Percentiles rank a stretch among this genome's conserved stretches.
Conservation (phyloP, 2,113 vertebrate species). For the Pitta sordida region DNA sequence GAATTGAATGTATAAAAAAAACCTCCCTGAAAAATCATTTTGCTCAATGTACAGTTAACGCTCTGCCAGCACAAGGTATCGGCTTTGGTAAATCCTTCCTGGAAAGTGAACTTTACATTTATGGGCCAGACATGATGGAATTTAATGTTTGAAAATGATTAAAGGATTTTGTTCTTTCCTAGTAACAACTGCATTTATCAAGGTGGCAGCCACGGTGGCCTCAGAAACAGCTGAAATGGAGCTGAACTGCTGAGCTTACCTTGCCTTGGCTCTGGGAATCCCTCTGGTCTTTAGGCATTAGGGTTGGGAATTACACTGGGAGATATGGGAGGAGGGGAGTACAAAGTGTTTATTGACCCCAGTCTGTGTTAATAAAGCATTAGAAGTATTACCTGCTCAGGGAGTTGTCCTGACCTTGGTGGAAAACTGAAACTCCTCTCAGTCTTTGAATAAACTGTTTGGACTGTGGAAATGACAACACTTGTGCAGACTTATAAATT, state of each 20-base stretch:
- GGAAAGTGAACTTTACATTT: slow-evolving; percentile 67
- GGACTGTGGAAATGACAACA: background rate
- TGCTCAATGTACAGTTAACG: background rate
- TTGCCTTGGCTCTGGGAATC: slow-evolving; percentile 5
- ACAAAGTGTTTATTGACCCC: slow-evolving; percentile 64
- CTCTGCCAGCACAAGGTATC: slow-evolving; percentile 41
- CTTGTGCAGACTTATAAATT: background rate
- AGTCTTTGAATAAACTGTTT: slow-evolving; percentile 7
- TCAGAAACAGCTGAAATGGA: slow-evolving; percentile 40
- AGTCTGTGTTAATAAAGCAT: slow-evolving; percentile 47
- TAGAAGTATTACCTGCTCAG: slow-evolving; percentile 39
- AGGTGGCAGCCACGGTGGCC: slow-evolving; percentile 63
- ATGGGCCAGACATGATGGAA: slow-evolving; percentile 64
- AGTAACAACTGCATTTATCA: slow-evolving; percentile 67
- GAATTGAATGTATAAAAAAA: background rate
- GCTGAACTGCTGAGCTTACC: slow-evolving; percentile 27
- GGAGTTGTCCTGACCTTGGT: background rate
- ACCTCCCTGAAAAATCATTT: background rate
- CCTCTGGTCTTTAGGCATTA: slow-evolving; percentile 30
- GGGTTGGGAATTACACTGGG: background rate
- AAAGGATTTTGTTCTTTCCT: slow-evolving; percentile 70
- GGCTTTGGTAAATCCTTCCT: slow-evolving; percentile 64
- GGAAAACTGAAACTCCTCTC: slow-evolving; percentile 9
- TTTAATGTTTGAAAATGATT: slow-evolving; percentile 67
- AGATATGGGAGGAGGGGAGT: slow-evolving; percentile 25